A percentile compares a stretch with the other conserved stretches of the same genome.
Conservation (phyloP, 2,888 invertebrate genomes). For the Scaeva pyrastri region DNA sequence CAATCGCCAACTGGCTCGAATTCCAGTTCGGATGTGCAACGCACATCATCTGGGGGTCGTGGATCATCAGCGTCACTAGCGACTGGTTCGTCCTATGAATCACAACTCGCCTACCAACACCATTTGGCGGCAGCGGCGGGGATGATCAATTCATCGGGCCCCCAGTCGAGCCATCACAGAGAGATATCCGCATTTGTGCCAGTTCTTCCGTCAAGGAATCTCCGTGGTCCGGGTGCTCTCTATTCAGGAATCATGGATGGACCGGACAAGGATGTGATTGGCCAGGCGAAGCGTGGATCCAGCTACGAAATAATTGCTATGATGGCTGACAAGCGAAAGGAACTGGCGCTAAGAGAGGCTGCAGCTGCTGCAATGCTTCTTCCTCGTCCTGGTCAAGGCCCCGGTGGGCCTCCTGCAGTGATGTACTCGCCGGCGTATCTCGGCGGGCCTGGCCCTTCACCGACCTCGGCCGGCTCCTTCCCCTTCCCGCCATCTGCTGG, state of each 20-base stretch:
- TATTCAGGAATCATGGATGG: conserved; percentile 89
- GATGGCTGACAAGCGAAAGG: conserved; percentile 95
- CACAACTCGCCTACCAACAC: conserved; percentile 88
- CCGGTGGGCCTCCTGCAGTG: conserved; percentile 86
- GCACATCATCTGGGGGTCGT: conserved; percentile 85
- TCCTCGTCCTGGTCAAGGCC: conserved; percentile 86
- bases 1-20: conserved; percentile 84
- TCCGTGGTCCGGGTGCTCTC: conserved; percentile 87
- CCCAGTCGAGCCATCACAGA: conserved; percentile 85
- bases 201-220: conserved; percentile 91
- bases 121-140: conserved; percentile 85
- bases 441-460: conserved; percentile 87
- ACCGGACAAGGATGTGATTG: conserved; percentile 85
- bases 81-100: conserved; percentile 85
- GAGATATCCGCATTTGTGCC: conserved; percentile 95
- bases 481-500: conserved; percentile 88
- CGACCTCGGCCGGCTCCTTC: conserved; percentile 86
- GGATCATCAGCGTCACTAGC: conserved; percentile 78
- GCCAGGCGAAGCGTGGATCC: conserved; percentile 84
- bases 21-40: conserved; percentile 70
- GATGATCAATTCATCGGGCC: conserved; percentile 81
- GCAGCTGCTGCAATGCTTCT: conserved; percentile 88
- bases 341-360: conserved; percentile 90
- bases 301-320: conserved; percentile 93
- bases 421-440: conserved; percentile 88